These are phyloP conservation scores for Oryzias dopingdopingensis DNA, from an alignment of 2,797 vertebrate genomes.

Conservation along the genomic window DNA sequence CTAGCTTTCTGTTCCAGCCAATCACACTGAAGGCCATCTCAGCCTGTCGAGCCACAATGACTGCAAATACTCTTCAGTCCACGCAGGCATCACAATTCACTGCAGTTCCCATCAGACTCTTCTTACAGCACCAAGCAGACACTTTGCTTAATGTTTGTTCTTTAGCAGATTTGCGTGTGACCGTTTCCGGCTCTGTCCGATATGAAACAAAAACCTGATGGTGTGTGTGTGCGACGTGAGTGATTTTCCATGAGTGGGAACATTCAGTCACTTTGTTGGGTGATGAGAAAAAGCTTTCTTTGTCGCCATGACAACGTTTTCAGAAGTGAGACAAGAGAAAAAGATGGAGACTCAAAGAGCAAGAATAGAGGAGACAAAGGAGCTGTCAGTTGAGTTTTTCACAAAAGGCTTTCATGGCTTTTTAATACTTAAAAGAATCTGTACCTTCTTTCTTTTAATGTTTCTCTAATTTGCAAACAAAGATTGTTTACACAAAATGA, in stretches of 20 bases:
- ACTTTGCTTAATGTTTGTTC: neutral
- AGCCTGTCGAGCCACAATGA: neutral
- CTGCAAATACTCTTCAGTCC: conserved; percentile 7
- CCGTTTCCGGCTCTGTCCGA: conserved; percentile 14
- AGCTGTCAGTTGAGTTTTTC: neutral
- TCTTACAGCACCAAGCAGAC: neutral
- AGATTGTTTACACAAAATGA: no score
- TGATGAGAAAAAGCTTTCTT: conserved; percentile 50
- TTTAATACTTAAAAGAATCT: no score
- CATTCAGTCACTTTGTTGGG: conserved; percentile 17
- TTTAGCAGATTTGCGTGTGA: conserved; percentile 5
- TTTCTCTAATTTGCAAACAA: no score
- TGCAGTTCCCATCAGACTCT: neutral
- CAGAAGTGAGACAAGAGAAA: conserved; percentile 16
- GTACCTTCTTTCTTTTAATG: no score
- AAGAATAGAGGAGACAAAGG: neutral
- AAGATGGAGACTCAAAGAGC: neutral
- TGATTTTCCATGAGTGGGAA: conserved; percentile 31
- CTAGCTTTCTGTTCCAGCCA: conserved; percentile 1
- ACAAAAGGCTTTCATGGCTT: no score
- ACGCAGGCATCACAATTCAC: neutral
- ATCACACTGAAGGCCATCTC: conserved; percentile 8
- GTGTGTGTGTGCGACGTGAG: neutral
- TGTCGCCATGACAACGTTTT: conserved; percentile 67
- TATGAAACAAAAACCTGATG: conserved; percentile 10